phyloP scores from a whole-genome alignment of 2,113 vertebrate species.

The Mustela nigripes region DNA sequence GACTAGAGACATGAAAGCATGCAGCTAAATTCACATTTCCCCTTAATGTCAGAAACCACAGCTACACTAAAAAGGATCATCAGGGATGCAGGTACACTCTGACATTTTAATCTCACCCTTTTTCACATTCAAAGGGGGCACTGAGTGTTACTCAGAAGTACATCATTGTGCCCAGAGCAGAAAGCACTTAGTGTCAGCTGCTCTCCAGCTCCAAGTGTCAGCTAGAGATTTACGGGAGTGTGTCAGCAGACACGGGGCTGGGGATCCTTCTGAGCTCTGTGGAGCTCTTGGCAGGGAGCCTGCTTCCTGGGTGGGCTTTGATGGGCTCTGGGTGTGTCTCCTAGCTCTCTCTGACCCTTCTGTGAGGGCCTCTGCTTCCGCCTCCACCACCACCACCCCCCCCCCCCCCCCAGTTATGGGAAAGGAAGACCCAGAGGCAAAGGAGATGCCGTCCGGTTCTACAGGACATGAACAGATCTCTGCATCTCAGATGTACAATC shows the following conservation, averaged over 20 bases:
- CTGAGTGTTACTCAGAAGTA: neutral
- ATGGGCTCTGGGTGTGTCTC: neutral
- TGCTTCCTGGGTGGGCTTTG: neutral
- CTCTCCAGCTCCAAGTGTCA: fast-evolving
- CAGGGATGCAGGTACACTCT: fast-evolving
- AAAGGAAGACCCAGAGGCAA: neutral
- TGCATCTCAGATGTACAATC: neutral
- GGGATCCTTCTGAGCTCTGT: neutral
- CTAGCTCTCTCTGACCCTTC: too few relatives aligned
- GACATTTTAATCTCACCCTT: neutral
- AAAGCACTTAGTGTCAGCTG: neutral
- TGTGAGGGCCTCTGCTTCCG: neutral
- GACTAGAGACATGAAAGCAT: neutral
- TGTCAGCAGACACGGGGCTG: fast-evolving
- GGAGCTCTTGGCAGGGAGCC: fast-evolving
- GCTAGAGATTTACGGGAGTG: fast-evolving
- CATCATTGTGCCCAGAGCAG: neutral
- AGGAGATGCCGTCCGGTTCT: fast-evolving
- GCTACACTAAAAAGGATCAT: fast-evolving
- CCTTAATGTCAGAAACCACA: neutral
- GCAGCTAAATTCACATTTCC: neutral
- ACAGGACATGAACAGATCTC: fast-evolving
- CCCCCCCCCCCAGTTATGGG: fast-evolving
- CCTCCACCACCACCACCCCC: too few relatives aligned
- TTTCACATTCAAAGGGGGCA: neutral